Evolutionary conservation across 2,797 vertebrate genomes (phyloP).

Genomic region (Manis crassicaudata): DNA sequence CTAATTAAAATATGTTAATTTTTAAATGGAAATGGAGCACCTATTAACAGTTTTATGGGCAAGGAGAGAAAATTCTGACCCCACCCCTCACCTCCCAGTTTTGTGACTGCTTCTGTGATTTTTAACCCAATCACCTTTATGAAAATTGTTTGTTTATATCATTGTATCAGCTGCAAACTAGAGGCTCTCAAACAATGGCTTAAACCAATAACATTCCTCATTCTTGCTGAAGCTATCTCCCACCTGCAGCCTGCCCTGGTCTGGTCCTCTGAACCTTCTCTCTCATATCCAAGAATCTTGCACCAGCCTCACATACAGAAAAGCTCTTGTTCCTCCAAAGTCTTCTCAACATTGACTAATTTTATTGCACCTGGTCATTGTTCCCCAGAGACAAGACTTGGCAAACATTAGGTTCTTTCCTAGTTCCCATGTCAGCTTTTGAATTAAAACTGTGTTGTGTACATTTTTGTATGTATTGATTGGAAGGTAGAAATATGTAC

Average conservation of each 20-base stretch:
- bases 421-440: not conserved
- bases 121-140: constrained; percentile 20
- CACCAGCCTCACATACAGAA: not conserved
- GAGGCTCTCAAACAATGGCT: constrained; percentile 2
- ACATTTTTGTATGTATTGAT: not conserved
- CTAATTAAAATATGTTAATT: constrained; percentile 12
- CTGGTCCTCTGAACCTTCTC: not conserved
- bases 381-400: not conserved
- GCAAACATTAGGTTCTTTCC: not conserved
- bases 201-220: not conserved
- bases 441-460: not conserved
- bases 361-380: not conserved
- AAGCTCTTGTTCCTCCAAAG: not conserved
- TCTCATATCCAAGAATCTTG: not conserved
- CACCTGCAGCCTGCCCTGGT: not conserved
- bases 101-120: not conserved
- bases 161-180: not conserved
- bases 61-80: not conserved
- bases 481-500: not conserved
- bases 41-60: not conserved
- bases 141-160: constrained; percentile 17
- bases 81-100: not conserved
- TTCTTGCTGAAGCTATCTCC: not conserved
- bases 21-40: not conserved
- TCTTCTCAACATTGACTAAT: not conserved